Evolutionary conservation across 2,113 vertebrate species (phyloP), one percentile per base, ranked within the genome.

Genomic region (Notarius lentiginosus): DNA sequence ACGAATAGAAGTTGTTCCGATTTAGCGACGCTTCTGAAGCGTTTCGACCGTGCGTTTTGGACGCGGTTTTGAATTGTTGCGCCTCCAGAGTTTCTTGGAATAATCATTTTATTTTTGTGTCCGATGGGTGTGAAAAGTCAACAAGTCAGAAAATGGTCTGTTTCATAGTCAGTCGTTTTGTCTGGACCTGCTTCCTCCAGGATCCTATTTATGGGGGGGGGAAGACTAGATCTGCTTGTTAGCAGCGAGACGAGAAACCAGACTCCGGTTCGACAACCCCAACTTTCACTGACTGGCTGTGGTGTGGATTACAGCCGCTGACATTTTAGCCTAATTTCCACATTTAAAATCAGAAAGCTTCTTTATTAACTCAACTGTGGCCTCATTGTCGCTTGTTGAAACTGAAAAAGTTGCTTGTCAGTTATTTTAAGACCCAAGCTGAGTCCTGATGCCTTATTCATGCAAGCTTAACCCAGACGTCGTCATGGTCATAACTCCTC

Each of bases 271-370:
- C 22, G 34, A 34, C 70, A n/a, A 3, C 14, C 34, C 73, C 22
- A 49, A 30, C 66, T 51, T 72, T 87, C 80, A 53, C 27, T 20
- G 11, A 18, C 49, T 80, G 61, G n/a, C 63, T 80, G 18, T 68
- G 56, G 66, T 73, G 79, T 41, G 51, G 34, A 82, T 90, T 87
- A 82, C 66, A 76, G 47, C 60, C 53, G 51, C 24, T 76, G 66
- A 63, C 60, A 65, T 82, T 82, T 77, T n/a, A 77, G 9, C 81
- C 22, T 86, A 76, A 65, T 87, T 53, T 66, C 60, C 41, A 63
- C 79, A 72, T 90, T 82, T 88, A 87, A 82, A 51, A 73, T 60
- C 79, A 75, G 82, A 85, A 85, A 84, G 86, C 76, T 15, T 65
- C 34, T 61, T 87, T 84, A 84, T 82, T 68, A 18, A 49, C 47